These are phyloP conservation scores for Camponotus floridanus DNA, from an alignment of 1,140 invertebrate species.

Conservation along the genomic window DNA sequence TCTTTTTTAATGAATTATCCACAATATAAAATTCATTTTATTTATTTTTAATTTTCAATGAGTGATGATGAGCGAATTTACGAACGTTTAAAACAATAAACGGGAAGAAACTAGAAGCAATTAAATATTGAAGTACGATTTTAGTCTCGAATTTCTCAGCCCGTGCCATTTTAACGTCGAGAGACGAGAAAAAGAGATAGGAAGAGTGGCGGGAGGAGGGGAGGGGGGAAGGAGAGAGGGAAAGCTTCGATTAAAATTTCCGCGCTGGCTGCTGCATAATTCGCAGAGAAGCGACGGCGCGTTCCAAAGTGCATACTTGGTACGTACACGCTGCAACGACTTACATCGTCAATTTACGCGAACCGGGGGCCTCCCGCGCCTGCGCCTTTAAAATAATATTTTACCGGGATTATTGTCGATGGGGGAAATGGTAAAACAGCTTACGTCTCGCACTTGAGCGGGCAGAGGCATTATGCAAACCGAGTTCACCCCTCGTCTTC, in stretches of 20 bases:
- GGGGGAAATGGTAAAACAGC: slow-evolving; percentile 79
- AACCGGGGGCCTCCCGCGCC: slow-evolving; percentile 22
- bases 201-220: neutral
- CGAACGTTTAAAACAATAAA: slow-evolving; percentile 15
- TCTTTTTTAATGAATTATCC: neutral
- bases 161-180: slow-evolving; percentile 11
- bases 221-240: neutral
- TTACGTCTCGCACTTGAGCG: slow-evolving; percentile 80
- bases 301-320: slow-evolving; percentile 39
- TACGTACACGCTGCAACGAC: slow-evolving; percentile 41
- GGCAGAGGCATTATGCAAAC: slow-evolving; percentile 83
- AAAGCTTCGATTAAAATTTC: slow-evolving; percentile 55
- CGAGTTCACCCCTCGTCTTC: slow-evolving; percentile 73
- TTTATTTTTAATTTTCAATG: slow-evolving; percentile 14
- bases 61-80: neutral
- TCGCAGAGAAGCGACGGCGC: slow-evolving; percentile 25
- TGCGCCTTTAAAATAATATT: slow-evolving; percentile 83
- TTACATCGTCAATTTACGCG: slow-evolving; percentile 45
- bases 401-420: slow-evolving; percentile 81
- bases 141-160: slow-evolving; percentile 25
- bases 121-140: slow-evolving; percentile 28
- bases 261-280: slow-evolving; percentile 52
- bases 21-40: neutral
- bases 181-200: neutral
- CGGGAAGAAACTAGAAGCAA: neutral